Evolutionary conservation across 2,113 vertebrate genomes (phyloP), one percentile per base, ranked within the genome.

Genomic region (Hippocampus guttulatus): DNA sequence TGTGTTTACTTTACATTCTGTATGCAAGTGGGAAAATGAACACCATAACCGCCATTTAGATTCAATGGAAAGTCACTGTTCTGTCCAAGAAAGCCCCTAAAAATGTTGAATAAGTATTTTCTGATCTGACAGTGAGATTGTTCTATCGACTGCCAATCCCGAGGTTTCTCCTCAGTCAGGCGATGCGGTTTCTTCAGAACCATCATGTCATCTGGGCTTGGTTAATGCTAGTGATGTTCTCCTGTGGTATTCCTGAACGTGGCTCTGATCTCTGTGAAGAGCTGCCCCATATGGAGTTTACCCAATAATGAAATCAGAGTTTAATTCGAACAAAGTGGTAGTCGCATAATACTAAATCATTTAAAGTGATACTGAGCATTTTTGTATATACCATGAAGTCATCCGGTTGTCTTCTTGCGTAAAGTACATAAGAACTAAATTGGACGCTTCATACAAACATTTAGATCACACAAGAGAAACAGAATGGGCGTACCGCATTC

Each of bases 291-390:
- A 69, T 82, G 77, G 77, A 83, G 78, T 73, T 68, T 65, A 40
- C 69, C 62, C 67, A 47, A 68, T 77, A 68, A 60, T 79, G 76
- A 79, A 85, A 74, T 73, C 68, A 69, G 69, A 81, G 80, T 67
- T 77, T 7, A 43, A 68, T 52, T 77, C 49, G 43, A 58, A 57
- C 71, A 65, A 68, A 67, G 62, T 70, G 43, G 60, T 67, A 20
- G 33, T 88, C 86, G 85, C 87, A 88, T 85, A 79, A 71, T 72
- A 66, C 70, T 20, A 64, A 68, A 71, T 88, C 83, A 87, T 85
- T 79, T 72, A 57, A 38, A 68, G 43, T 63, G 75, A 65, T 65
- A 27, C 23, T 12, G 43, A 47, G 15, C n/a, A 47, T 47, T 14
- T 61, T 65, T 65, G 41, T 9, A 18, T 65, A 16, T 8, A 45